These are phyloP conservation scores for Procavia capensis DNA, from an alignment of 2,113 vertebrate genomes.

Conservation along the genomic window DNA sequence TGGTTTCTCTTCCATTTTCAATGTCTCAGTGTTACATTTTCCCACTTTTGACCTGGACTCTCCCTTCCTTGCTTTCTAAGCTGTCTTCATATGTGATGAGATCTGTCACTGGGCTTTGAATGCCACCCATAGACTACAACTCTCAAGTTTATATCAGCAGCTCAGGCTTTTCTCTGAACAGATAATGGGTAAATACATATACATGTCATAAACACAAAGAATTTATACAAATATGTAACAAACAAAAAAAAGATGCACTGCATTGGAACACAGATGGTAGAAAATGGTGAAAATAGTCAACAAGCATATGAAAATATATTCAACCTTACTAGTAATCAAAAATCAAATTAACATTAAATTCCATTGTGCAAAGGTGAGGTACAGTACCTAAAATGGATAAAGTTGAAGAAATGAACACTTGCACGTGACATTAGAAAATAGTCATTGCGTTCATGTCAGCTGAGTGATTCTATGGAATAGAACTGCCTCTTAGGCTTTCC, in stretches of 20 bases:
- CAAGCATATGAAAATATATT: neutral
- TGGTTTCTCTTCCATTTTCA: constrained; percentile 1
- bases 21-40: neutral
- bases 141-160: neutral
- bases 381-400: neutral
- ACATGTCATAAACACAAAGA: neutral
- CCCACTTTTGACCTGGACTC: neutral
- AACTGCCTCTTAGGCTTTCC: too few relatives aligned
- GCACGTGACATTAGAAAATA: neutral
- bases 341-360: constrained; percentile 3
- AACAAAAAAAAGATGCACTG: neutral
- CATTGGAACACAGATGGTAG: neutral
- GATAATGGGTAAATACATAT: neutral
- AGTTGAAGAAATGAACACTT: neutral
- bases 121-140: neutral
- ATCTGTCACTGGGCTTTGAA: neutral
- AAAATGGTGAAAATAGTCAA: neutral
- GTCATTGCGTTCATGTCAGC: too few relatives aligned
- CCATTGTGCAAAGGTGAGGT: neutral
- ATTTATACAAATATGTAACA: neutral
- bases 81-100: neutral
- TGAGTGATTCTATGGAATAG: too few relatives aligned
- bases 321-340: neutral
- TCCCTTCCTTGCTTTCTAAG: neutral
- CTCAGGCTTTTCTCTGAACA: neutral